Base-by-base conservation (phyloP, 2,113 vertebrate species). In the Pedionomus torquatus region DNA sequence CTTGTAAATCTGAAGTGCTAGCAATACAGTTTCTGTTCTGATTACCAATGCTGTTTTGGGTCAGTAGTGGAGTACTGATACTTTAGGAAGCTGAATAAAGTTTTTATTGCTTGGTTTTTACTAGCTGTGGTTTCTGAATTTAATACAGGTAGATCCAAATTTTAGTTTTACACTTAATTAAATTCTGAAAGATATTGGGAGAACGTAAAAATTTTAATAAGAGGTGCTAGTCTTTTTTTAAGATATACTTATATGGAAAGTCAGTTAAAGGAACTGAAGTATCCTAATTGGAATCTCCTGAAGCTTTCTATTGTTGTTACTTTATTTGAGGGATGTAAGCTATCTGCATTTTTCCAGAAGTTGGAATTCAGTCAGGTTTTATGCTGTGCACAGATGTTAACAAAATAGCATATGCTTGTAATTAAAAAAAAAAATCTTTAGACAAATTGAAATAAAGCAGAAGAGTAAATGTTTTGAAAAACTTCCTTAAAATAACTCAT, bases 391-490 rank as follows among this genome's bases (percentile, higher is more conserved):
- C 96, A 97, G 97, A 97, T 97, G 94, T 95, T 98, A 97, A 94
- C 90, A 97, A 97, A 97, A 96, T 93, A 97, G 90, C 98, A 97
- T 96, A 89, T 98, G 98, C 95, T 97, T 98, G 97, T 98, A 97
- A 98, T 98, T 98, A 97, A 96, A 85, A 80, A 95, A 97, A 96
- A 98, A 65, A 44, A 96, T 74, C 97, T 98, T 98, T 98, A 98
- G 98, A 98, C 96, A 98, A 98, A 98, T 97, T 98, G 98, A 98
- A 98, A 97, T 98, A 97, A 98, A 98, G 92, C 98, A 98, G 98
- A 96, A 98, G 98, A 98, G 97, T 98, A 98, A 98, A 98, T 98
- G 97, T 98, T 98, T 98, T 97, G 97, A 98, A 93, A 98, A 98
- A 98, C 98, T 98, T 98, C 98, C 95, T 97, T 98, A 97, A 98